Percentiles rank a stretch among this genome's conserved stretches.
These are phyloP conservation scores for Epinephelus lanceolatus DNA, from an alignment of 2,113 vertebrate species.

Conservation along the genomic window DNA sequence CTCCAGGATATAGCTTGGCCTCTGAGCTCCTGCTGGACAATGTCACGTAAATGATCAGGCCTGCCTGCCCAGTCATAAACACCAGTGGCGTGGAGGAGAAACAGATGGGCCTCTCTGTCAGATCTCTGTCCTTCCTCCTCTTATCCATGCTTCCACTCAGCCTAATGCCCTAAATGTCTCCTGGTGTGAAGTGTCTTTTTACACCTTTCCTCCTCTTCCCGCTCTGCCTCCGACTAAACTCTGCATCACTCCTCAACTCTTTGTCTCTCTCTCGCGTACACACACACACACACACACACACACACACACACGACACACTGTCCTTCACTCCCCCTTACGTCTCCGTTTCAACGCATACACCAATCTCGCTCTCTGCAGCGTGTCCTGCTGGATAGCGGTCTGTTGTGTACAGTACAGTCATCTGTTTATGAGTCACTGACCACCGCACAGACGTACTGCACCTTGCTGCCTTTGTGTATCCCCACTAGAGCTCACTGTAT, in stretches of 20 bases:
- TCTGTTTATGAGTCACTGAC: conserved; percentile 76
- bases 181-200: conserved; percentile 34
- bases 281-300: not conserved
- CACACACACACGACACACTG: not conserved
- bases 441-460: conserved; percentile 43
- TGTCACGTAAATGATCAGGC: conserved; percentile 62
- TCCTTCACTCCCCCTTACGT: not conserved
- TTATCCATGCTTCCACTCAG: conserved; percentile 52
- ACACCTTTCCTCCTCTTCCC: conserved; percentile 14
- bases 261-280: not conserved
- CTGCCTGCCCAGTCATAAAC: conserved; percentile 62
- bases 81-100: conserved; percentile 53
- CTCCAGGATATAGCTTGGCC: conserved; percentile 27
- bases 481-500: conserved; percentile 25
- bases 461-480: conserved; percentile 36
- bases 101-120: conserved; percentile 77
- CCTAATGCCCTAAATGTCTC: conserved; percentile 21
- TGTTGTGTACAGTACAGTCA: conserved; percentile 75
- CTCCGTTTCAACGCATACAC: conserved; percentile 13
- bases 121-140: conserved; percentile 55
- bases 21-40: conserved; percentile 57
- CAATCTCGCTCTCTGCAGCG: conserved; percentile 46
- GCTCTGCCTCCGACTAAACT: conserved; percentile 25
- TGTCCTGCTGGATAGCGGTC: conserved; percentile 63
- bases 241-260: conserved; percentile 31